Percentiles rank a stretch among this genome's conserved stretches.
Conservation (phyloP, 2,888 invertebrate genomes). For the Pterostichus madidus region DNA sequence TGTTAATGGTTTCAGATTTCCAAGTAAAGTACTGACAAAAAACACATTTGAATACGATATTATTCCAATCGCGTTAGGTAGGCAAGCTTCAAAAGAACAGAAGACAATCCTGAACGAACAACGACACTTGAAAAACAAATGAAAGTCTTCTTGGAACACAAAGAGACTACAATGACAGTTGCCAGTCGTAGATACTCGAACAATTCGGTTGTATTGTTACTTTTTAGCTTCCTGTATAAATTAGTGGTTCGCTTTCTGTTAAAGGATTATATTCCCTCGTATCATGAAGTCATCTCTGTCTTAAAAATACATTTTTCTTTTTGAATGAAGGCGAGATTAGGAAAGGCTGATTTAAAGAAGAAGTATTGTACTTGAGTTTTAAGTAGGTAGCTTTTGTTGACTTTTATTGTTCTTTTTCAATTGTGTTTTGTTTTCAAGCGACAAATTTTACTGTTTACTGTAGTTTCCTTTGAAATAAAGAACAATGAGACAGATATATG, state of each 20-base stretch:
- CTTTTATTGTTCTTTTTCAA: conserved; percentile 14
- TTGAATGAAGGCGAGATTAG: conserved; percentile 18
- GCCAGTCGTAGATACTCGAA: not conserved
- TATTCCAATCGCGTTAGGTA: conserved; percentile 39
- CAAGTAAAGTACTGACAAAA: conserved; percentile 47
- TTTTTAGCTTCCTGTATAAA: conserved; percentile 47
- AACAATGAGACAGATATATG: not conserved
- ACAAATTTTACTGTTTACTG: not conserved
- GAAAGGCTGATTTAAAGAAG: not conserved
- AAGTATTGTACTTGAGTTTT: not conserved
- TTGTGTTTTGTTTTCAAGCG: not conserved
- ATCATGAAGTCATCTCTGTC: conserved; percentile 29
- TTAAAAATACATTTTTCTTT: conserved; percentile 38
- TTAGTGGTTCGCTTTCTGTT: conserved; percentile 11
- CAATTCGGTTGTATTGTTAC: conserved; percentile 50
- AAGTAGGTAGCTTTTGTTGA: not conserved
- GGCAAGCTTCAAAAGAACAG: conserved; percentile 41
- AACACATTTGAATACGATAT: conserved; percentile 58
- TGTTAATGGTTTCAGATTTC: conserved; percentile 59
- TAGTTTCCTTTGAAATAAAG: not conserved
- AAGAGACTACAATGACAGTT: conserved; percentile 22
- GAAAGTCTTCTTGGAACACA: conserved; percentile 40
- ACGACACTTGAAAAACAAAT: conserved; percentile 52
- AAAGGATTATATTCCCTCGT: conserved; percentile 14
- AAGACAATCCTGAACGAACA: conserved; percentile 45